Conservation (phyloP, 2,113 vertebrate genomes). For the Electrona antarctica region DNA sequence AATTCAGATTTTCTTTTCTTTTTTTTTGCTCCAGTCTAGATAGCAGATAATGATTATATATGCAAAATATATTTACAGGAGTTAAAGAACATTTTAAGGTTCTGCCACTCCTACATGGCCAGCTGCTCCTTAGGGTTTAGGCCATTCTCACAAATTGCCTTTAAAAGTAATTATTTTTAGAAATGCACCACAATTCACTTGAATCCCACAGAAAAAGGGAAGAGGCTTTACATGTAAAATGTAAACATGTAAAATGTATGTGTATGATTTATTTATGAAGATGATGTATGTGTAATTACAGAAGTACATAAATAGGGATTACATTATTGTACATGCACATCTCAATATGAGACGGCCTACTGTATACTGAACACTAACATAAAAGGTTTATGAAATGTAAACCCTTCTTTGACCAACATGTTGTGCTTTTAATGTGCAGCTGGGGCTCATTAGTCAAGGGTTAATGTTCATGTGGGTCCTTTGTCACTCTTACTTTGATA, state of each 20-base stretch:
- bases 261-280: neutral
- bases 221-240: neutral
- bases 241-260: no score
- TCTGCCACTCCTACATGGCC: neutral
- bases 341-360: neutral
- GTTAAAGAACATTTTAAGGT: slow-evolving; percentile 1
- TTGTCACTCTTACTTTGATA: neutral
- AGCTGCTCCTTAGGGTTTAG: neutral
- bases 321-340: neutral
- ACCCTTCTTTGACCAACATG: neutral
- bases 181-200: slow-evolving; percentile 10
- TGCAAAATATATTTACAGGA: slow-evolving; percentile 28
- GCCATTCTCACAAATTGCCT: slow-evolving; percentile 15
- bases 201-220: neutral
- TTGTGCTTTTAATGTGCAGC: slow-evolving; percentile 3
- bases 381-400: neutral
- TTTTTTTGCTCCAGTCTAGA: neutral
- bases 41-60: slow-evolving; percentile 16
- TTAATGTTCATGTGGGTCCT: neutral
- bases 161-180: slow-evolving; percentile 27
- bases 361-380: slow-evolving; percentile 36
- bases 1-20: neutral
- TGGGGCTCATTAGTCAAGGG: neutral
- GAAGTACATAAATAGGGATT: neutral
- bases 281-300: no score